Evolutionary conservation across 2,113 vertebrate species (phyloP), one percentile per base, ranked within the genome.

Genomic region (Varanus salvator): DNA sequence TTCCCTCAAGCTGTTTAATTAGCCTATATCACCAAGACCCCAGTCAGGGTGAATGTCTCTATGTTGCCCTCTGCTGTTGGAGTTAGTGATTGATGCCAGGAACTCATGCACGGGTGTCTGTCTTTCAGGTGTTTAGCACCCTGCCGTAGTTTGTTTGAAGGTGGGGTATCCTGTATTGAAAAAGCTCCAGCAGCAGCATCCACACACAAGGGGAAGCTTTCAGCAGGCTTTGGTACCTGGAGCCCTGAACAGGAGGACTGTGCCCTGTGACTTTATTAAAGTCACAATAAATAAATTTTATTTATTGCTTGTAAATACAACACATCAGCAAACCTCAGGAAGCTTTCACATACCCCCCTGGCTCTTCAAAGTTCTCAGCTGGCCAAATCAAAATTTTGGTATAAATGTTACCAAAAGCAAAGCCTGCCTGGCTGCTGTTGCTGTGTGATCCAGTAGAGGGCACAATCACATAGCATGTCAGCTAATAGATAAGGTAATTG

Each of bases 401-500:
- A 31, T 19, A 57, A 60, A 29, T 54, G n/a, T 68, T 50, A 12
- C 7, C 27, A 31, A 19, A 84, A n/a, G 12, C 25, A 71, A 82
- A 88, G 69, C 25, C 52, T n/a, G 77, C 14, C 78, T 44, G 48
- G 38, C 38, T 84, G 88, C 72, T 78, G 27, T 77, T 17, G 27
- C 60, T 85, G 25, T 54, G 82, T 52, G 48, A 69, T 54, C 88
- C 88, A 85, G 60, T 78, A 89, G 88, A 89, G 88, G 82, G 88
- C 60, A 64, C 72, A 89, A 17, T 50, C 54, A 31, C n/a, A 68
- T 78, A 85, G 78, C 54, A 77, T 74, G 84, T 34, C 66, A 38
- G 19, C 19, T n/a, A 80, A 44, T 23, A 54, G 50, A 38, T 68
- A 50, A 84, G 66, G 34, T 19, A 75, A 34, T 5, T 25, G 50